Evolutionary conservation across 2,113 vertebrate species (phyloP), one percentile per base, ranked within the genome.

Genomic region (Agapornis roseicollis): DNA sequence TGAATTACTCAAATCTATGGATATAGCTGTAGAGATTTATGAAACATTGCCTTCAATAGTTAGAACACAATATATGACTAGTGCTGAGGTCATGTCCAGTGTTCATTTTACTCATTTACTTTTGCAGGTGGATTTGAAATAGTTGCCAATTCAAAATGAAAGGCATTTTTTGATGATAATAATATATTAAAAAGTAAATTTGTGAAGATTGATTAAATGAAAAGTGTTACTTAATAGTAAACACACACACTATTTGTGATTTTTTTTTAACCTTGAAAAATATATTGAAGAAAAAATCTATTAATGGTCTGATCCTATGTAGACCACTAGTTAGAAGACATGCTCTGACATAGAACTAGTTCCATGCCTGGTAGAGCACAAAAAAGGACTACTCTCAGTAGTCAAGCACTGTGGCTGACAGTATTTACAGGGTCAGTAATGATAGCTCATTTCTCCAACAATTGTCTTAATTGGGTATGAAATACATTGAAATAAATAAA

Each of bases 51-150:
- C 56, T 94, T 87, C 73, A 89, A 55, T 68, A 84, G 15, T 80
- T 79, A 85, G 41, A 87, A 52, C 13, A 35, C 37, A 78, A 85
- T 85, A 85, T 78, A 95, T 41, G 46, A 73, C 82, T 78, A 55
- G 71, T 29, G 29, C 37, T 95, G 96, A 96, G 83, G 91, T 97
- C 87, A 95, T 84, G 65, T 76, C 71, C 89, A 87, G 6, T 60
- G 68, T 52, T 91, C 35, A 42, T 94, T 96, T 93, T 95, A 56
- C 80, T 95, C 85, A 95, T 94, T 96, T 92, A 89, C 78, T 92
- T 88, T 90, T 85, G 74, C 92, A 94, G 88, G 56, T 19, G 19
- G 78, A 93, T 74, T 86, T 78, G 31, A 96, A 95, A 85, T 49
- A 22, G 56, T 63, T 93, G 79, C 77, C 90, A 96, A 58, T 84